Base-by-base conservation (phyloP, 1,140 invertebrate species). In the Megalopta genalis region DNA sequence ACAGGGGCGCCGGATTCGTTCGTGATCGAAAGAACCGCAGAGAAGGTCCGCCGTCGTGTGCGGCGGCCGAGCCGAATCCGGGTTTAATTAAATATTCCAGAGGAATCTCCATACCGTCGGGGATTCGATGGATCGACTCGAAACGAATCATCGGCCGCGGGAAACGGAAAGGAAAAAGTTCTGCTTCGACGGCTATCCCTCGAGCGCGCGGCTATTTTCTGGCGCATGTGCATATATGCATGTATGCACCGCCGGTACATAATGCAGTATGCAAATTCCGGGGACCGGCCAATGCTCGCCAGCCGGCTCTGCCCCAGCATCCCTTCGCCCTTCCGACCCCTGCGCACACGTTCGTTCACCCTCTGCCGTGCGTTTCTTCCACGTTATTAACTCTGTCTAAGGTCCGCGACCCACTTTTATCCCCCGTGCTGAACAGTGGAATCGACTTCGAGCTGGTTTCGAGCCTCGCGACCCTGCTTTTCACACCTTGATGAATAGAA, bases 341-440 rank as follows among this genome's bases (percentile, higher is more conserved):
- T 8, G 32, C 4, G 32, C 32, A 32, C 39, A 25, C 7, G 6
- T 46, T 25, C 49, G 10, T 42, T 16, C 42, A 46, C 42, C 42
- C 42, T 46, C 42, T 2, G 14, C 42, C 42, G 18, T 25, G 49
- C 52, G 42, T 63, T 70, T 77, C 76, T 73, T 87, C 73, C 64
- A 32, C 77, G 66, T 82, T 86, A 81, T 87, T 86, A 85, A 81
- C 79, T 72, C 83, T 46, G 76, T 69, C 86, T 71, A 84, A 84
- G 72, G 76, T 83, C 21, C 76, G 49, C 87, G 85, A 87, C 86
- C 86, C 59, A 86, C 69, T 88, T 88, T 84, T 54, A 4, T 46
- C 18, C 39, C 81, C 42, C 65, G 69, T 49, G 46, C 16, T 68
- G 81, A 83, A 86, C 83, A 84, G 16, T 3, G 16, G 49, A 85